phyloP scores from a whole-genome alignment of 2,888 invertebrate species.

The Amorpha juglandis region DNA sequence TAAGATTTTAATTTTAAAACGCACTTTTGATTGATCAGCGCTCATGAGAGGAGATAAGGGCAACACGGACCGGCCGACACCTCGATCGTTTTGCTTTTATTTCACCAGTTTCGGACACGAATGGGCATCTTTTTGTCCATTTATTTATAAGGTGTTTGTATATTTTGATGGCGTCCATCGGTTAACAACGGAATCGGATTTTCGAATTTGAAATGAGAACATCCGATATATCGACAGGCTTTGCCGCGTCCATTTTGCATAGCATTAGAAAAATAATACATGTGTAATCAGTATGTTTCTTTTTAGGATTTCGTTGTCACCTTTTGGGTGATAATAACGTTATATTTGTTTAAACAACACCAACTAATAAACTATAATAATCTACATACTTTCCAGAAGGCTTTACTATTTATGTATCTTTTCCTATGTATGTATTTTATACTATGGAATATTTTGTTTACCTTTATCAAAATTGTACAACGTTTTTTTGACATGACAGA shows the following conservation, averaged over 20 bases:
- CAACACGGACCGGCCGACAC: slow-evolving; percentile 68
- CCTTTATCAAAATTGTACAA: too few relatives aligned
- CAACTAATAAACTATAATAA: too few relatives aligned
- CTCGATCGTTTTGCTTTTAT: slow-evolving; percentile 38
- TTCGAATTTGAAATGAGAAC: neutral
- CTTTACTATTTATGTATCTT: too few relatives aligned
- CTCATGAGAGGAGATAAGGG: slow-evolving; percentile 67
- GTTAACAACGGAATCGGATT: neutral
- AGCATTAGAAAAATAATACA: neutral
- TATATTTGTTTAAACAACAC: too few relatives aligned
- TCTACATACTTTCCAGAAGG: too few relatives aligned
- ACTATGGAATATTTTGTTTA: too few relatives aligned
- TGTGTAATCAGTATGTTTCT: too few relatives aligned
- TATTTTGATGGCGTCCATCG: slow-evolving; percentile 6
- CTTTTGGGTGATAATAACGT: too few relatives aligned
- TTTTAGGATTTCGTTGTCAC: too few relatives aligned
- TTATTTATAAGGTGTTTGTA: slow-evolving; percentile 13
- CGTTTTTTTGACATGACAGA: too few relatives aligned
- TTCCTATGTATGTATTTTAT: too few relatives aligned
- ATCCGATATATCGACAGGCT: neutral
- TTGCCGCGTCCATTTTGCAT: too few relatives aligned
- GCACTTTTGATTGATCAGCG: slow-evolving; percentile 72
- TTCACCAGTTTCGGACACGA: slow-evolving; percentile 21
- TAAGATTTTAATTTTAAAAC: slow-evolving; percentile 66
- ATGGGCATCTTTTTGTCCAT: slow-evolving; percentile 22